Percentiles rank a stretch among this genome's conserved stretches.
Conservation (phyloP, 1,140 invertebrate genomes). For the Zaprionus africanus region DNA sequence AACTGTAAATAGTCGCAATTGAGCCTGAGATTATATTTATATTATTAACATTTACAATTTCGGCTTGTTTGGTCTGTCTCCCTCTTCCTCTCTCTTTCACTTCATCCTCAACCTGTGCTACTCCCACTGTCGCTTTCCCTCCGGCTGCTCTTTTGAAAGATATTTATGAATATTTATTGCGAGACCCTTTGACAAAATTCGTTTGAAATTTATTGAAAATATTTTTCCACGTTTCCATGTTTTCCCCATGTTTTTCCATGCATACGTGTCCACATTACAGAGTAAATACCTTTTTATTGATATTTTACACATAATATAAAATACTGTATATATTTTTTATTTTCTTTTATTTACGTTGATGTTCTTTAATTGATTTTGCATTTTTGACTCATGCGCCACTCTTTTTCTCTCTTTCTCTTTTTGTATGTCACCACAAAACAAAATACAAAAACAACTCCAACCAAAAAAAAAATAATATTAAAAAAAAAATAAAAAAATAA, state of each 20-base stretch:
- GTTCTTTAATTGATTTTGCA: slow-evolving; percentile 32
- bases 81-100: not conserved
- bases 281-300: not conserved
- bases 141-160: not conserved
- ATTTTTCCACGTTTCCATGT: not conserved
- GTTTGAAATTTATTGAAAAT: slow-evolving; percentile 4
- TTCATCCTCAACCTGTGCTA: not conserved
- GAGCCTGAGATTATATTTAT: not conserved
- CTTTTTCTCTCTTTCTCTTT: slow-evolving; percentile 63
- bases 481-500: slow-evolving; percentile 9
- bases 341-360: slow-evolving; percentile 17
- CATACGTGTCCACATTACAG: not conserved
- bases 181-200: not conserved
- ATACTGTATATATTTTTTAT: not conserved
- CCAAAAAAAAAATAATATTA: slow-evolving; percentile 19
- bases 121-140: not conserved
- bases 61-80: not conserved
- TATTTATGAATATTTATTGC: slow-evolving; percentile 10
- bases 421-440: slow-evolving; percentile 48
- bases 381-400: slow-evolving; percentile 49
- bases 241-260: not conserved
- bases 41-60: not conserved
- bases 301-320: not conserved
- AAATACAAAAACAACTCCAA: not conserved
- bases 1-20: slow-evolving; percentile 3